Evolutionary conservation across 2,888 invertebrate genomes (phyloP).

Genomic region (Oegoconia quadripuncta): DNA sequence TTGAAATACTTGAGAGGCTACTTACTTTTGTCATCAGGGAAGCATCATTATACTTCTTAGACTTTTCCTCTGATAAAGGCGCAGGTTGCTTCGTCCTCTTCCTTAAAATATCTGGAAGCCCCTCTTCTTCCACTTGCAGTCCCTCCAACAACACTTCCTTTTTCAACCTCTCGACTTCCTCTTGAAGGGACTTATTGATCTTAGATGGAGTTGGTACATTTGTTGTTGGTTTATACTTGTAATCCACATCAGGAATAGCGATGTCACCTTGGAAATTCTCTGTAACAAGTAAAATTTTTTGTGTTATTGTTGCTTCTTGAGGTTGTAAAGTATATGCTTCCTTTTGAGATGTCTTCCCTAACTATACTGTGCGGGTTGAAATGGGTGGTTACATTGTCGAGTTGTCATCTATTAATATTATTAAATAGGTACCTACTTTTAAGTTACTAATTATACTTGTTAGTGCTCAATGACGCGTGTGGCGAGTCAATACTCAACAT

Average conservation of each 20-base stretch:
- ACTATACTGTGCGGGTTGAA: no score
- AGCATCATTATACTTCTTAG: slow-evolving; percentile 72
- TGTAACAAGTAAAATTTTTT: slow-evolving; percentile 75
- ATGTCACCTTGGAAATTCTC: slow-evolving; percentile 92
- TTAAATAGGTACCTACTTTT: no score
- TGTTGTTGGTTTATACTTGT: slow-evolving; percentile 46
- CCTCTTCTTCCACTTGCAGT: slow-evolving; percentile 91
- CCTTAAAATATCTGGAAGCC: slow-evolving; percentile 85
- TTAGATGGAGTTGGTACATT: slow-evolving; percentile 63
- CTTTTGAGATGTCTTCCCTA: no score
- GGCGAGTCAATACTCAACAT: no score
- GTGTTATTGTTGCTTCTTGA: no score
- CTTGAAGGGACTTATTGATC: slow-evolving; percentile 83
- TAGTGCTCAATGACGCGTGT: no score
- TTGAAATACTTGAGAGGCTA: no score
- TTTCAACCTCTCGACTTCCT: slow-evolving; percentile 89
- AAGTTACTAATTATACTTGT: no score
- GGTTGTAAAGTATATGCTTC: no score
- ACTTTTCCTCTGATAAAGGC: slow-evolving; percentile 63
- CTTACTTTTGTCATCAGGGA: slow-evolving; percentile 63
- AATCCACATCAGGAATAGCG: slow-evolving; percentile 83
- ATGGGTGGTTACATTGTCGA: no score
- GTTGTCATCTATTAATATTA: no score
- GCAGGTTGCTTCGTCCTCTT: slow-evolving; percentile 85
- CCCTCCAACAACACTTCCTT: slow-evolving; percentile 90